phyloP scores from a whole-genome alignment of 2,888 invertebrate species.

The Lottia gigantea region DNA sequence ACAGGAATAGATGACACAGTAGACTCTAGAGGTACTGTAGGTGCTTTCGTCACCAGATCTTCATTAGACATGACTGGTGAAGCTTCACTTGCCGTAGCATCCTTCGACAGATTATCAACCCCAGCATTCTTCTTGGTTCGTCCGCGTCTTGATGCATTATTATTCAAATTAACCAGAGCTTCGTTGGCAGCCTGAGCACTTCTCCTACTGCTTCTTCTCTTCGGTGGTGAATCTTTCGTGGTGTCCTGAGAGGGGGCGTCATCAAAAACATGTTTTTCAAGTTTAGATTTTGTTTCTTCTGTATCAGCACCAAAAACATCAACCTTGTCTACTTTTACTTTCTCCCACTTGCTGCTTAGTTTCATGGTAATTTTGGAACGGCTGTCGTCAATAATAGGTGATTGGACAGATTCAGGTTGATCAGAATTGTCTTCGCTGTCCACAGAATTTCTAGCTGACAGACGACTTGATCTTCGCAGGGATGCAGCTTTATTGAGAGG shows the following conservation, averaged over 20 bases:
- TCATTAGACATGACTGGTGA: neutral
- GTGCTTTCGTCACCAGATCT: neutral
- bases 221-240: neutral
- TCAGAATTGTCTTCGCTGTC: too few relatives aligned
- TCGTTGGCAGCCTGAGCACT: neutral
- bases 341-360: neutral
- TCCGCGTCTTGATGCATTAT: neutral
- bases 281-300: neutral
- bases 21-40: neutral
- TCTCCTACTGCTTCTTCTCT: constrained; percentile 1
- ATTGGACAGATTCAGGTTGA: too few relatives aligned
- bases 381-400: too few relatives aligned
- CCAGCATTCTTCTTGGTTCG: neutral
- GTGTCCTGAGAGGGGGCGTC: too few relatives aligned
- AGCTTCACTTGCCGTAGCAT: neutral
- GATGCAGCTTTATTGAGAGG: too few relatives aligned
- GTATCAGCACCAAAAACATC: neutral
- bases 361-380: neutral
- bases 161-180: neutral
- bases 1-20: neutral
- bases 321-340: neutral
- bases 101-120: neutral
- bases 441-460: too few relatives aligned
- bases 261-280: neutral
- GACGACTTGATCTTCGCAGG: too few relatives aligned